A percentile compares a stretch with the other conserved stretches of the same genome.
Evolutionary conservation across 2,113 vertebrate species (phyloP).

Genomic region (Cheirogaleus medius): DNA sequence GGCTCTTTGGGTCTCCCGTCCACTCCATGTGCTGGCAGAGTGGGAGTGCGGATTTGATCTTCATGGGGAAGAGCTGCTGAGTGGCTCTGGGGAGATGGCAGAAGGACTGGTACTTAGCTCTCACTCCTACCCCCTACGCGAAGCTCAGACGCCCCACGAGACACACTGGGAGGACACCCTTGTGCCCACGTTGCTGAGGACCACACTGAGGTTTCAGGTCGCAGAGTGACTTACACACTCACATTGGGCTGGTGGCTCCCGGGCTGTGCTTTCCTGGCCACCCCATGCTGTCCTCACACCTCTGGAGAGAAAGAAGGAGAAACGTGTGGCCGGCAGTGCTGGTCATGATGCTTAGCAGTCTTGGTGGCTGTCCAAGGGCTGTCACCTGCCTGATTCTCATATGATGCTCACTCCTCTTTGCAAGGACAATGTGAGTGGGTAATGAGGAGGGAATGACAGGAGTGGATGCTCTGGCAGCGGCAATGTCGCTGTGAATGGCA

Average conservation of each 20-base stretch:
- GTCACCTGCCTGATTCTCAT: not conserved
- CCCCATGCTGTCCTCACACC: rapidly evolving
- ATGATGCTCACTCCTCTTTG: not conserved
- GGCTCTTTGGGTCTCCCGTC: not conserved
- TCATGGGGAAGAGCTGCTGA: not conserved
- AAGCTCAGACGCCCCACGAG: not conserved
- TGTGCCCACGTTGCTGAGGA: rapidly evolving
- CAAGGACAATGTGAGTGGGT: not conserved
- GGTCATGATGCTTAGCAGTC: not conserved
- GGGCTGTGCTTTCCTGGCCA: not conserved
- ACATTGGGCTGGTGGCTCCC: rapidly evolving
- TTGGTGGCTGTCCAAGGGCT: not conserved
- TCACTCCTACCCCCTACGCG: not conserved
- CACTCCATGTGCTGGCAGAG: no score
- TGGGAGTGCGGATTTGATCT: not conserved
- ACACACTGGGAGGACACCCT: not conserved
- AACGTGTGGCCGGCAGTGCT: not conserved
- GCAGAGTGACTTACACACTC: rapidly evolving
- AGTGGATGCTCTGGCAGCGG: not conserved
- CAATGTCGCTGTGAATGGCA: not conserved
- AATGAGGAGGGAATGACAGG: not conserved
- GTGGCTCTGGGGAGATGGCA: not conserved
- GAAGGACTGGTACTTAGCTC: no score
- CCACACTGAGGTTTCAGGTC: not conserved
- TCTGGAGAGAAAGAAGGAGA: not conserved